Base-by-base conservation (phyloP, 1,140 invertebrate genomes). In the Drosophila grimshawi region DNA sequence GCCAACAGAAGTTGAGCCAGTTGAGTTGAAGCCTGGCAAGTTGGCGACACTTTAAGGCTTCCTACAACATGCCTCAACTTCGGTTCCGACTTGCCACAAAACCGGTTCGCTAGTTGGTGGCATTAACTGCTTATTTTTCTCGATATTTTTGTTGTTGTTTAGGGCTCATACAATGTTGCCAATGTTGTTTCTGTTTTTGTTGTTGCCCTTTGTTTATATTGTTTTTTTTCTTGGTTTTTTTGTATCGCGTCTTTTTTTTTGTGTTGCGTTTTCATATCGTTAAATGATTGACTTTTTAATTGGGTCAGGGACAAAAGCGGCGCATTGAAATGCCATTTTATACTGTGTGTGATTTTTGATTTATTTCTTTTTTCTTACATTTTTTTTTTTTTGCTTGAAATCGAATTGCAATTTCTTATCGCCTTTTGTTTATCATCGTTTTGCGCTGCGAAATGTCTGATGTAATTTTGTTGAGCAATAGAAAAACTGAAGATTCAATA, bases 41-140 rank as follows among this genome's bases (percentile, higher is more conserved):
- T 86, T 88, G 83, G 83, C 76, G 81, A 88, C 81, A 85, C 74
- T 85, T 78, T 85, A 86, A 81, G 81, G 82, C 82, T 86, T 86
- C 82, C 82, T 82, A 56, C 64, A 73, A 62, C 45, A n/a, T n/a
- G 52, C 48, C 39, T 3, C 39, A 41, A 62, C 19, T 19, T 19
- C 19, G 19, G 19, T 19, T 19, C 19, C 19, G 11, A 8, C 27
- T 33, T 33, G 33, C 39, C 0, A 39, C 37, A 43, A 39, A 74
- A 74, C 71, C 65, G 65, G 71, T 74, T 74, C 0, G 5, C 49
- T 57, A 35, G 51, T 51, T 48, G 45, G 27, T 35, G 59, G 49
- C 41, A 62, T 64, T 57, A 74, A 74, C 65, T 62, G 71, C 57
- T 27, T 55, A 46, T 43, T 4, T 39, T 29, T 19, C 1, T 19